These are phyloP conservation scores for Mallotus villosus DNA, from an alignment of 2,797 vertebrate species.

Conservation along the genomic window DNA sequence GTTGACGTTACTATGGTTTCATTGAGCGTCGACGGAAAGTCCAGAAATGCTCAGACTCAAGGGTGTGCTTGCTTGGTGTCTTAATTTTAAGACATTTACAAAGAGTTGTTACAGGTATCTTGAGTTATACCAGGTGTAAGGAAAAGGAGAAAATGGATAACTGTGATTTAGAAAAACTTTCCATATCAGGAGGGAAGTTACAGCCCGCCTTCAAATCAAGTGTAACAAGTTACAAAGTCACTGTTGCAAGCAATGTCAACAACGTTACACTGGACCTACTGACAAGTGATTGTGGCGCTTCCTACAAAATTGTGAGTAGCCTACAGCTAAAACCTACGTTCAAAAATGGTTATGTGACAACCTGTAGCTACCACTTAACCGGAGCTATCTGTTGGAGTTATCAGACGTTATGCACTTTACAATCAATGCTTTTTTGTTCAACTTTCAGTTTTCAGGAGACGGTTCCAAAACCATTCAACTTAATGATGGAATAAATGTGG, in stretches of 20 bases:
- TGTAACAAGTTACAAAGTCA: constrained; percentile 57
- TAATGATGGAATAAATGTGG: constrained; percentile 58
- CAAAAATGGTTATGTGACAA: not conserved
- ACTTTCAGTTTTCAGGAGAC: constrained; percentile 55
- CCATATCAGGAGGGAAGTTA: constrained; percentile 50
- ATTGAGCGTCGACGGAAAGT: not conserved
- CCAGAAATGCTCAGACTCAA: no score
- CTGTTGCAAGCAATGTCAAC: constrained; percentile 54
- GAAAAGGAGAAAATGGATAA: constrained; percentile 64
- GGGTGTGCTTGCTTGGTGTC: no score
- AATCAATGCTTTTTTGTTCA: not conserved
- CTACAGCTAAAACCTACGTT: not conserved
- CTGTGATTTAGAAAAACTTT: constrained; percentile 70
- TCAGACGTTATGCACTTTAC: not conserved
- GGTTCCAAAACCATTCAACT: constrained; percentile 57
- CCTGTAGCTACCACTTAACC: no score
- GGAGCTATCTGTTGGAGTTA: no score
- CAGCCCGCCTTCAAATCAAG: constrained; percentile 57
- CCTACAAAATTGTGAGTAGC: constrained; percentile 63
- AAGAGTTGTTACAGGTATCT: not conserved
- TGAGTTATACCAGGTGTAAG: not conserved
- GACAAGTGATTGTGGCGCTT: constrained; percentile 65
- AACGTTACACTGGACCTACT: constrained; percentile 50
- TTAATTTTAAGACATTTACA: no score
- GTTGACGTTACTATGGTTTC: constrained; percentile 13